Evolutionary conservation across 2,113 vertebrate genomes (phyloP), one percentile per base, ranked within the genome.

Genomic region (Chaetorhynchus papuensis): DNA sequence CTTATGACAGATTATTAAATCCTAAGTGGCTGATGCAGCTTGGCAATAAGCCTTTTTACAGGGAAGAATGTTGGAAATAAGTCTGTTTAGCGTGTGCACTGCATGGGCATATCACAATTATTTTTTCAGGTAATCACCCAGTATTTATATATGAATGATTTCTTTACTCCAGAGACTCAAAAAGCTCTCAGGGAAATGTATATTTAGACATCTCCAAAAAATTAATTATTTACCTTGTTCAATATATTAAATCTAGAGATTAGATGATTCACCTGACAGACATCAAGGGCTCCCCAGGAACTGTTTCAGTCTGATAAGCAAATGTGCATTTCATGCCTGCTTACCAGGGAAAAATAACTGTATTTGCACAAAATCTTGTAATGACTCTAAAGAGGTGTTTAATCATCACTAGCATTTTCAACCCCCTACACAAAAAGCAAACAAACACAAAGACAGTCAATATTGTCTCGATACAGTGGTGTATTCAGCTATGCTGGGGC

Each of bases 251-350:
- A 86, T 76, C 39, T 65, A 72, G 28, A 83, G 82, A 92, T 86
- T 74, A 74, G 66, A 70, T 94, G 77, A 95, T 90, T 94, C 88
- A 91, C 87, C 96, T 95, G 89, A 82, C 89, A 94, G 89, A 89
- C 42, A 93, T 66, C 83, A 86, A 83, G 84, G 28, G 56, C 54
- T 93, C 87, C 77, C 27, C 39, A 87, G 44, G 64, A 96, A 92
- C 77, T 90, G 60, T 76, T 94, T 90, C 14, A 3, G 95, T 91
- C 82, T 85, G 91, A 92, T 93, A 96, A 94, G 93, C 59, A 88
- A 95, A 95, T 9, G 28, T 71, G 80, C 54, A 64, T 93, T 94
- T 94, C 70, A 89, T 81, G 83, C 45, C 56, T 87, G 50, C 69
- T 94, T 93, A 82, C 64, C 14, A 70, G 21, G 65, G 74, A 87